Evolutionary conservation across 2,113 vertebrate species (phyloP), one percentile per base, ranked within the genome.

Genomic region (Pleuronectes platessa): DNA sequence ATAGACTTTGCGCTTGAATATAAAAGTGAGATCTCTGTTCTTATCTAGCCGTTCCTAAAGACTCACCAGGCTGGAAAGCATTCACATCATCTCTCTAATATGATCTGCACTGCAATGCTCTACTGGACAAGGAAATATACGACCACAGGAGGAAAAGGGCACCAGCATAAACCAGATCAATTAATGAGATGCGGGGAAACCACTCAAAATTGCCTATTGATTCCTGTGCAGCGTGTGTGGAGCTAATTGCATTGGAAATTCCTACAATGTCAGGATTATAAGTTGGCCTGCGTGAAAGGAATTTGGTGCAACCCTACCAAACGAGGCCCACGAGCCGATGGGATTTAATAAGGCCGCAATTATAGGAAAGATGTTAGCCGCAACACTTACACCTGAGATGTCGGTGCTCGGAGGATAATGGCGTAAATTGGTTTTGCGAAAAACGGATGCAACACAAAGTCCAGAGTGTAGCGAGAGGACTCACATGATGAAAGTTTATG

Each of bases 171-270:
- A 56, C 8, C 26, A 8, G 54, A 89, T 83, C 71, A 81, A 88
- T 87, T 85, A 83, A 86, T 75, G 68, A 81, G 76, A 70, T 63
- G 54, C 81, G 74, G 77, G 77, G 47, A 81, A 83, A 85, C 64
- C 8, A 18, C n/a, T 83, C 63, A 81, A 61, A 86, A 88, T 86
- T 82, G 58, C 80, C 47, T 73, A 93, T 93, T 80, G 88, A 92
- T 91, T 87, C 76, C 49, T 14, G 11, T 42, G 0, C 53, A 4
- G 42, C 49, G 66, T 45, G 55, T 62, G 75, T 68, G 47, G 13
- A 42, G 31, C 65, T 73, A 80, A 90, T 81, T 83, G 72, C 67
- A 78, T 74, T 70, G 73, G 65, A 76, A 76, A 74, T 72, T 54
- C 61, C 69, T 40, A 23, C 35, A 65, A 61, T 70, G 68, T 61